Base-by-base conservation (phyloP, 2,888 invertebrate genomes). In the Heliconius sara region DNA sequence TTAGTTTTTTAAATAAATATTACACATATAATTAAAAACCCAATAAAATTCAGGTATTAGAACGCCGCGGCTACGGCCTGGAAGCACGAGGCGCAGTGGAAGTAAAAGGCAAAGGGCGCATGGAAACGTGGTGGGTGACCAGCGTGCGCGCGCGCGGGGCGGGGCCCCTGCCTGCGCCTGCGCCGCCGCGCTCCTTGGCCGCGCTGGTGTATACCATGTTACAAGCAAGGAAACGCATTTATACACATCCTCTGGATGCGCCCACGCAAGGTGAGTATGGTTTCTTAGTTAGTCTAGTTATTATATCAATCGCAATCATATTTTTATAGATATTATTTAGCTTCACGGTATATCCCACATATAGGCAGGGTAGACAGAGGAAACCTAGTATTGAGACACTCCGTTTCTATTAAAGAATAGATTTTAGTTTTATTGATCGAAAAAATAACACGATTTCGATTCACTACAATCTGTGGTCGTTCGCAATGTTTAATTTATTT, bases 61-160 rank as follows among this genome's bases (percentile, higher is more conserved):
- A 97, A 84, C 95, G 96, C 2, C 95, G 96, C 81, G 98, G 98
- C 3, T 98, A 97, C 91, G 96, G 96, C 83, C 93, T 97, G 65
- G 96, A 97, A 85, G 95, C 96, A 86, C 96, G 99, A n/a, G 99
- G 99, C 0, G 94, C 96, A 79, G 97, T 99, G 79, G 97, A 97
- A 81, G 99, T 99, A 47, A 99, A 99, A 90, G 99, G 99, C 81
- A 99, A 99, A 92, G 99, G 99, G 0, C 97, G 97, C 84, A 99
- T 99, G 99, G 97, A 98, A 91, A 99, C 99, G n/a, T 99, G 97
- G 93, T 99, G 98, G 94, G 98, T 99, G 77, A 78, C 76, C 92
- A 96, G 71, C 95, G 96, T 79, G 95, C 96, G 12, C 93, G 95
- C 27, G 95, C 95, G 76, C 97, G 84, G 30, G 97, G 67, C 77